Evolutionary conservation across 2,888 invertebrate genomes (phyloP).

Genomic region (Hemicrepidius hirtus): DNA sequence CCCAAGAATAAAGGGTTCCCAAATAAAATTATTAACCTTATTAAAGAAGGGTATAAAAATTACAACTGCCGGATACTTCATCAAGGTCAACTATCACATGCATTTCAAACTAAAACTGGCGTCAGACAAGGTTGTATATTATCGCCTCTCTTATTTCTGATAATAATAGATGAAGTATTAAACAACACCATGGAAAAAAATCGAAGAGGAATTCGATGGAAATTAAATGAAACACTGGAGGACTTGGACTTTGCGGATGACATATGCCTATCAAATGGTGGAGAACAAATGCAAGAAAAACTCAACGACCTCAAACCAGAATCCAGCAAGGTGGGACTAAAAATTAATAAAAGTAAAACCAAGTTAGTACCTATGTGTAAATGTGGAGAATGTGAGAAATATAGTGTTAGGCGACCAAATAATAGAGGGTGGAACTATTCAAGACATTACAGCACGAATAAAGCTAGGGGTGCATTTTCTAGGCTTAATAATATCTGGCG

Average conservation of each 20-base stretch:
- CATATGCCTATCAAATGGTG: no score
- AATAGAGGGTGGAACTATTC: no score
- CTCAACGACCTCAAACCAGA: no score
- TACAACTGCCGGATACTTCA: background rate
- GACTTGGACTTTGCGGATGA: no score
- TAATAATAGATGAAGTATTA: no score
- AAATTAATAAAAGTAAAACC: background rate
- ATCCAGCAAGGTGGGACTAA: no score
- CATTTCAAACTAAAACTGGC: background rate
- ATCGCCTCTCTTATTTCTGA: no score
- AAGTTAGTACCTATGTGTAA: background rate
- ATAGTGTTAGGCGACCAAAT: no score
- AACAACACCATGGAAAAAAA: background rate
- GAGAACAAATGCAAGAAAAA: no score
- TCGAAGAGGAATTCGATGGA: background rate
- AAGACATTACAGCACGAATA: background rate
- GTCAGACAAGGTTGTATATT: background rate
- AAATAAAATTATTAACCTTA: background rate
- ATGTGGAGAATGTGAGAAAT: background rate
- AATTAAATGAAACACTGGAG: no score
- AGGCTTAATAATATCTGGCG: background rate
- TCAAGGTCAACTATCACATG: background rate
- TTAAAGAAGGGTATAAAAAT: background rate
- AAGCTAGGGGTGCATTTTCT: background rate
- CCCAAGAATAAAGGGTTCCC: background rate